Conservation (phyloP, 2,797 vertebrate species). For the Chrosomus eos region DNA sequence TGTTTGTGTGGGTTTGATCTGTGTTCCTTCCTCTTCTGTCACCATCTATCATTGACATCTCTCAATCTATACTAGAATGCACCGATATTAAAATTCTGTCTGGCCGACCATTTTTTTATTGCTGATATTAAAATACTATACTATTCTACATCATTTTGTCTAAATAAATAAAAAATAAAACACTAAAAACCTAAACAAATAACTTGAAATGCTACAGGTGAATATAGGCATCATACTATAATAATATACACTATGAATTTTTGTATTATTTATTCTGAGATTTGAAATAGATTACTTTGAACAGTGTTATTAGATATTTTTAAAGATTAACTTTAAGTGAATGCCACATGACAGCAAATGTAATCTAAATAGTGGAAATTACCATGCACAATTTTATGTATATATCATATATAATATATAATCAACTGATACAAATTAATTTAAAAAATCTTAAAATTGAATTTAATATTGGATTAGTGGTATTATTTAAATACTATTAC, state of each 20-base stretch:
- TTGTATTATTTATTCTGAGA: neutral
- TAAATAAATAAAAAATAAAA: neutral
- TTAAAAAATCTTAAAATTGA: neutral
- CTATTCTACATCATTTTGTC: neutral
- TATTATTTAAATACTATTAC: neutral
- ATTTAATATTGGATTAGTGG: too few relatives aligned
- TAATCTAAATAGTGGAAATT: neutral
- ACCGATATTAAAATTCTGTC: neutral
- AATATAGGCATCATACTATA: neutral
- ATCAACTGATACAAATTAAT: neutral
- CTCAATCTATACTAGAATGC: neutral
- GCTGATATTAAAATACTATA: neutral
- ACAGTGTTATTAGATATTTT: neutral
- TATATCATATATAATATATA: too few relatives aligned
- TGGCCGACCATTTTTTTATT: neutral
- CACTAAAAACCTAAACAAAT: neutral
- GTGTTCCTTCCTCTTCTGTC: neutral
- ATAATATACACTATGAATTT: neutral
- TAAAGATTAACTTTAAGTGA: neutral
- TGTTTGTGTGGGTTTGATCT: neutral
- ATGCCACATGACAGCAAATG: neutral
- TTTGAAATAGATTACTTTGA: neutral
- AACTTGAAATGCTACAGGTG: neutral
- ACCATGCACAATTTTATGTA: neutral
- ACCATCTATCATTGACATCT: neutral